Evolutionary conservation across 2,797 vertebrate species (phyloP).

Genomic region (Enteromius viviparus): DNA sequence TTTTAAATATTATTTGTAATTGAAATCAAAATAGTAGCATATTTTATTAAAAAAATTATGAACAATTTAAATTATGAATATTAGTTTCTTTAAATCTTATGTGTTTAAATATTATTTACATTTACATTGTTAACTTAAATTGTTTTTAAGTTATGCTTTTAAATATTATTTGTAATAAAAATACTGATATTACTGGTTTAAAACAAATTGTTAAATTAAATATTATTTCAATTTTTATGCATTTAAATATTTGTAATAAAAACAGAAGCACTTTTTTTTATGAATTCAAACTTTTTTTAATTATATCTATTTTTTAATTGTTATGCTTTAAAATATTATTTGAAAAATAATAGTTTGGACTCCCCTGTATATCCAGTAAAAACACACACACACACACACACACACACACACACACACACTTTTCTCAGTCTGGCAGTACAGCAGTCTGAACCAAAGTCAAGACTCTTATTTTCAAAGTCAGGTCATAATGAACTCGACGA

Average conservation of each 20-base stretch:
- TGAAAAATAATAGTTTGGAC: not conserved
- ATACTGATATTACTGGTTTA: not conserved
- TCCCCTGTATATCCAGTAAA: not conserved
- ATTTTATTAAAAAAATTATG: not conserved
- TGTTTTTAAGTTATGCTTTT: not conserved
- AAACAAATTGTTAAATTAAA: not conserved
- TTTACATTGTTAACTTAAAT: not conserved
- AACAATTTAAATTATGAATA: not conserved
- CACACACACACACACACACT: too few relatives aligned
- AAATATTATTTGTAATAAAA: not conserved
- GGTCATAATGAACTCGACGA: slow-evolving; percentile 45
- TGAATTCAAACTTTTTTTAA: not conserved
- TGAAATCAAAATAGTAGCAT: not conserved
- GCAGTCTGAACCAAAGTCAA: slow-evolving; percentile 24
- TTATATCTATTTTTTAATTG: not conserved
- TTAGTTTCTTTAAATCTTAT: not conserved
- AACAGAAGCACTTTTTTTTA: not conserved
- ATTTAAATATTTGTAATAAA: not conserved
- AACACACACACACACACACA: not conserved
- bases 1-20: not conserved
- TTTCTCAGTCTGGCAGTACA: not conserved
- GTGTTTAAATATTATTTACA: not conserved
- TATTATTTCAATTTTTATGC: not conserved
- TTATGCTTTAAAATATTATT: not conserved
- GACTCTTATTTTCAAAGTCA: slow-evolving; percentile 40